Base-by-base conservation (phyloP, 2,888 invertebrate genomes). In the Acronicta aceris region DNA sequence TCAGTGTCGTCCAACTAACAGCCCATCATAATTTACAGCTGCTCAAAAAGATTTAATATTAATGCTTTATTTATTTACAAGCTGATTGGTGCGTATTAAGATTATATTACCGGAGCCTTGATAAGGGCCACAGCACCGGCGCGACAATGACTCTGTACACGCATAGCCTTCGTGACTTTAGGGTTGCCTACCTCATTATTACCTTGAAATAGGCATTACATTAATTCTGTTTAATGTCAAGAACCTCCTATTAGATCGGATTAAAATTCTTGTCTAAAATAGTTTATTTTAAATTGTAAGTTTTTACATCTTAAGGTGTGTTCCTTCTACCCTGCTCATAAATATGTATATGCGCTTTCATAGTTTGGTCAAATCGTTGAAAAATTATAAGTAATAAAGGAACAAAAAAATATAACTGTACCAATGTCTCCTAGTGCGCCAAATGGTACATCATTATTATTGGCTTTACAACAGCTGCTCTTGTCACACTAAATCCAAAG, bases 31-130 rank as follows among this genome's bases (percentile, higher is more conserved):
- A 38, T n/a, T 38, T n/a, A n/a, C 38, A n/a, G 12, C 12, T 33
- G 12, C 10, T 38, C n/a, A n/a, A 5, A n/a, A 13, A 38, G 38
- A 38, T 38, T 36, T 13, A 13, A 16, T 10, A 10, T 43, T 21
- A 17, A 9, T 42, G 10, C 5, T 27, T 53, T 38, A 50, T 41
- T 51, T 45, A 48, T 59, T 48, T 48, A 54, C 30, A 48, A 16
- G 25, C 36, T 74, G 43, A 56, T 65, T 63, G 38, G 43, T 55
- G 59, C 62, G 59, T 70, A 65, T 76, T 74, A 66, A 79, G 79
- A 81, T 85, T 77, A 76, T 57, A 65, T 81, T 82, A 78, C 75
- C 27, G 54, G 59, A 72, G 48, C 77, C 79, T 74, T 81, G 83
- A 81, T 79, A 83, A 81, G 66, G 65, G 78, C 65, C 66, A 55